A percentile compares a stretch with the other conserved stretches of the same genome.
Conservation (phyloP, 2,797 vertebrate genomes). For the Siniperca scherzeri region DNA sequence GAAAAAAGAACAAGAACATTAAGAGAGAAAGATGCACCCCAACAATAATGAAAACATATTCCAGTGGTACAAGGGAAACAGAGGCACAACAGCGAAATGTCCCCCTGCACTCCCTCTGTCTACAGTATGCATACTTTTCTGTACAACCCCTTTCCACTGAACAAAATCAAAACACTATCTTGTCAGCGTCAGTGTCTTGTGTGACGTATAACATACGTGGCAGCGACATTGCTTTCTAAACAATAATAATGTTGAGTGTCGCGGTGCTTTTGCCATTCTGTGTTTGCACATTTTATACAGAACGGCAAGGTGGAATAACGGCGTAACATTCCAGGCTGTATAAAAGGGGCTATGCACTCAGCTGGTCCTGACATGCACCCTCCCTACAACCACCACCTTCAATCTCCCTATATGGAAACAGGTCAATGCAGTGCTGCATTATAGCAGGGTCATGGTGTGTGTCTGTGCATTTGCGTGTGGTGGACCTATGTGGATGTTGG, state of each 20-base stretch:
- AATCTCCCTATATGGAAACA: constrained; percentile 20
- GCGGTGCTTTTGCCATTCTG: too few species aligned
- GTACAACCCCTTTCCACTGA: not conserved
- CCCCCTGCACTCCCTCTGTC: constrained; percentile 1
- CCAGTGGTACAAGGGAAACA: not conserved
- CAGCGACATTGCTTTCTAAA: too few species aligned
- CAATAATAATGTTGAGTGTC: too few species aligned
- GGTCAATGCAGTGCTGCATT: not conserved
- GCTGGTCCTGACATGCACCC: constrained; percentile 3
- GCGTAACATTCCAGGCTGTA: too few species aligned
- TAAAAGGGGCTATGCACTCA: not conserved
- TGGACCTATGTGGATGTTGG: constrained; percentile 29
- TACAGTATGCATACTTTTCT: constrained; percentile 17
- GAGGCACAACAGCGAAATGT: not conserved
- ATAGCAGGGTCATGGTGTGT: constrained; percentile 12
- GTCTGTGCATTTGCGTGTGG: constrained; percentile 8
- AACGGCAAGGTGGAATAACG: too few species aligned
- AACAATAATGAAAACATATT: constrained; percentile 8
- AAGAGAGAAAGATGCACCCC: constrained; percentile 8
- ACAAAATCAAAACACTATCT: not conserved
- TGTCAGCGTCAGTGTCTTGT: too few species aligned
- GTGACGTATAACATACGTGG: too few species aligned
- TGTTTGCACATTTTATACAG: too few species aligned
- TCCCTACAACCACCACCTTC: not conserved
- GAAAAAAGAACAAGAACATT: not conserved